phyloP scores from a whole-genome alignment of 2,888 invertebrate species.

The Pheosia tremula region DNA sequence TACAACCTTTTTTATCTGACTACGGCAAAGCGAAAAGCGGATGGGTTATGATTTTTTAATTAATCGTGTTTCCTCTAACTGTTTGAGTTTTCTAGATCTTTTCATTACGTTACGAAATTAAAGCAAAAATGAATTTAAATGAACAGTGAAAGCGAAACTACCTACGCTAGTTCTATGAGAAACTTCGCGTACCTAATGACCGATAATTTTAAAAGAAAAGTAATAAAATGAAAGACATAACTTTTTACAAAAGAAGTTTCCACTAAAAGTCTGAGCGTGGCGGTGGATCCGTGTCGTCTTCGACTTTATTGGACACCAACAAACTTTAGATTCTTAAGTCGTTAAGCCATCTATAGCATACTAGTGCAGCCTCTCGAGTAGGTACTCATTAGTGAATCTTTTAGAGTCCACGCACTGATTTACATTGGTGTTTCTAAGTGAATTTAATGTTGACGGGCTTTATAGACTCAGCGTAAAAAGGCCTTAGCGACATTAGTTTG shows the following conservation, averaged over 20 bases:
- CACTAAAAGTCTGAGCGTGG: conserved; percentile 10
- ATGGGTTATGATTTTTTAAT: too few relatives aligned
- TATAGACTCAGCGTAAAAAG: too few relatives aligned
- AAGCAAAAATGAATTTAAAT: conserved; percentile 5
- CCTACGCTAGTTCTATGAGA: neutral
- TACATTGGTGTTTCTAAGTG: neutral
- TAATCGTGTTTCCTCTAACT: too few relatives aligned
- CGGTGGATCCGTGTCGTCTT: conserved; percentile 8
- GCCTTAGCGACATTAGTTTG: too few relatives aligned
- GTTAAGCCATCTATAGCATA: conserved; percentile 4
- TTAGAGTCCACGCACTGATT: neutral
- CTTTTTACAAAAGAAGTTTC: conserved; percentile 5
- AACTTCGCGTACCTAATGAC: conserved; percentile 9
- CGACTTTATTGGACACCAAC: conserved; percentile 12
- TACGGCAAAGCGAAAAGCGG: too few relatives aligned
- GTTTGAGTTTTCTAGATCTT: too few relatives aligned
- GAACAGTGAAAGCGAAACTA: neutral
- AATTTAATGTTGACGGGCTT: neutral
- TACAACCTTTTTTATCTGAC: too few relatives aligned
- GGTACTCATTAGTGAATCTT: conserved; percentile 9
- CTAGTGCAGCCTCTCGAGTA: conserved; percentile 3
- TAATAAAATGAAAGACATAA: conserved; percentile 2
- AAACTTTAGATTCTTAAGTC: conserved; percentile 19
- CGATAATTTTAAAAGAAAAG: conserved; percentile 3
- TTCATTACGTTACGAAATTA: too few relatives aligned